Evolutionary conservation across 1,140 invertebrate genomes (phyloP).

Genomic region (Drepana arcuata): DNA sequence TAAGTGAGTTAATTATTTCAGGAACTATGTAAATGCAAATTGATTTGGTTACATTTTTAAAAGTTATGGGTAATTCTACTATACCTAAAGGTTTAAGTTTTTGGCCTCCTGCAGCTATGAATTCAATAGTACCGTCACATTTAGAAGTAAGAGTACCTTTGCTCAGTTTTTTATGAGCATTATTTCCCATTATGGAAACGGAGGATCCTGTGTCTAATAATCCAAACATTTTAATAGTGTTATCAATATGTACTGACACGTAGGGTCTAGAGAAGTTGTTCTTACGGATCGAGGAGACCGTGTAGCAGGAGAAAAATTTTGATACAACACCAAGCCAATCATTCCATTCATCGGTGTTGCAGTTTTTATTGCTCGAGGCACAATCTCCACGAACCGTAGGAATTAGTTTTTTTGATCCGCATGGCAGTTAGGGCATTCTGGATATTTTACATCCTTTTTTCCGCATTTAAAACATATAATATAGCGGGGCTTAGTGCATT

Average conservation of each 20-base stretch:
- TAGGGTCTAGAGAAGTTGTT: constrained; percentile 6
- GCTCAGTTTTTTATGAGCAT: constrained; percentile 5
- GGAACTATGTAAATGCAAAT: constrained; percentile 14
- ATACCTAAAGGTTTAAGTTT: constrained; percentile 5
- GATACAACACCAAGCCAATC: constrained; percentile 2
- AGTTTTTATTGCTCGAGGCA: not conserved
- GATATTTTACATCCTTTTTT: too few relatives aligned
- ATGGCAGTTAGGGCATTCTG: not conserved
- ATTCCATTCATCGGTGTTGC: constrained; percentile 4
- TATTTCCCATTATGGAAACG: constrained; percentile 13
- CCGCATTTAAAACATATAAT: too few relatives aligned
- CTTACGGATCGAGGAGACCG: constrained; percentile 1
- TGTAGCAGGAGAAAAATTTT: constrained; percentile 1
- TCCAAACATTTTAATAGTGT: constrained; percentile 1
- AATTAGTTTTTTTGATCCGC: constrained; percentile 18
- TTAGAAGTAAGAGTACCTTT: not conserved
- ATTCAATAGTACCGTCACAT: not conserved
- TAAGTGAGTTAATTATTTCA: constrained; percentile 6
- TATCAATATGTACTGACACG: constrained; percentile 2
- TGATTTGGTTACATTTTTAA: constrained; percentile 21
- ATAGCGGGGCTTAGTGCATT: too few relatives aligned
- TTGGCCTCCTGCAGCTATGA: constrained; percentile 14
- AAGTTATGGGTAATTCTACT: constrained; percentile 12
- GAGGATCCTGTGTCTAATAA: constrained; percentile 13
- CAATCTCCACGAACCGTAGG: not conserved